Evolutionary conservation across 1,140 invertebrate genomes (phyloP), one percentile per base, ranked within the genome.

Genomic region (Ceratina australensis): DNA sequence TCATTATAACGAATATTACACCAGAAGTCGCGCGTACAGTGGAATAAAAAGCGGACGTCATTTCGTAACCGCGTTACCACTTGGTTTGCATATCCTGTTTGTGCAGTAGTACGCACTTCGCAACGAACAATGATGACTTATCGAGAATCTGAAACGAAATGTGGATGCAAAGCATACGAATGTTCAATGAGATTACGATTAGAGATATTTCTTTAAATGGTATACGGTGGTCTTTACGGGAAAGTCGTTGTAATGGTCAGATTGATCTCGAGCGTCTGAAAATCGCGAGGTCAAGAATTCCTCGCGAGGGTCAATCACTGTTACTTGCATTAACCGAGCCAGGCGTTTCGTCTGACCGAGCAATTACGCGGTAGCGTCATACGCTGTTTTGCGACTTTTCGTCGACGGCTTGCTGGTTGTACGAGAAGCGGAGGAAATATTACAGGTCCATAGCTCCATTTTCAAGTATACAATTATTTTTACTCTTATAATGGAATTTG

Each of bases 301-400:
- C 72, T 72, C 54, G 75, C 67, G 67, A 72, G 64, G 82, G 83
- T 85, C 83, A 85, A 85, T 85, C 83, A 81, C 66, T 81, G 71
- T 85, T 67, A 47, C 78, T 84, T 67, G 66, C 67, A 81, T 67
- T 61, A 65, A 16, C 54, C 16, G 65, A 72, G 61, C 47, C 49
- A 72, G 78, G 54, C 61, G 56, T 83, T 83, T 83, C 56, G 78
- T 49, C 59, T 33, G 60, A 57, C 60, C 22, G n/a, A 7, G 33
- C 20, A 52, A 78, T 49, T 72, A 49, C 33, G 57, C 28, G 12
- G 1, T 33, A 15, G 15, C 47, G 3, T 49, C 42, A 20, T 73
- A 28, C 15, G 26, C 47, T 42, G 33, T 8, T 22, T 15, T 13
- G 24, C 42, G 42, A 20, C 22, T 24, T 49, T 68, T 68, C 26